Conservation (phyloP, 2,888 invertebrate genomes). For the Halictus quadricinctus region DNA sequence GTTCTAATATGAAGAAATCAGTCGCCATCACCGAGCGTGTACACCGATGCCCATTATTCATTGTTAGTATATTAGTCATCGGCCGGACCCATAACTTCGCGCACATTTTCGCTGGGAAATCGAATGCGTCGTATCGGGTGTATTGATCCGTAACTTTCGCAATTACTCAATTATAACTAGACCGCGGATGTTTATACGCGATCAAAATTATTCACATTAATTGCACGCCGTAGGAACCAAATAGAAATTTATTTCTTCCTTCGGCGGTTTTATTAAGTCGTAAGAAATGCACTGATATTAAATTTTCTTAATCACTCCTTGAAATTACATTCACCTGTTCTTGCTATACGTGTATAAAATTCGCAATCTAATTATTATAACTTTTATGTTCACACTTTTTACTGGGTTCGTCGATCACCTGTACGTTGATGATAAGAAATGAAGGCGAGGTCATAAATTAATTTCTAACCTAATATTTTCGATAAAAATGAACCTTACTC, state of each 20-base stretch:
- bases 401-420: too few relatives aligned
- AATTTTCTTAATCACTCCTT: too few relatives aligned
- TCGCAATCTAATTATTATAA: too few relatives aligned
- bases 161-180: background rate
- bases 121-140: background rate
- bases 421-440: too few relatives aligned
- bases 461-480: too few relatives aligned
- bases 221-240: background rate
- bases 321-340: too few relatives aligned
- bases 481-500: too few relatives aligned
- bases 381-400: too few relatives aligned
- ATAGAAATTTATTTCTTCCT: background rate
- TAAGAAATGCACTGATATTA: too few relatives aligned
- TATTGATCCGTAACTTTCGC: background rate
- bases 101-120: background rate
- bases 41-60: background rate
- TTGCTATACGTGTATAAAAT: too few relatives aligned
- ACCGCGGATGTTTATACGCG: background rate
- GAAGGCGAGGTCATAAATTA: too few relatives aligned
- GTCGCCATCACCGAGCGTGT: background rate
- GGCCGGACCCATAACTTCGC: background rate
- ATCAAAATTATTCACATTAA: background rate
- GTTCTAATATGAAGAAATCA: background rate
- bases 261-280: background rate
- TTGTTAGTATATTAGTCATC: background rate